Percentiles rank a stretch among this genome's conserved stretches.
Evolutionary conservation across 2,113 vertebrate genomes (phyloP).

Genomic region (Silurus asotus): DNA sequence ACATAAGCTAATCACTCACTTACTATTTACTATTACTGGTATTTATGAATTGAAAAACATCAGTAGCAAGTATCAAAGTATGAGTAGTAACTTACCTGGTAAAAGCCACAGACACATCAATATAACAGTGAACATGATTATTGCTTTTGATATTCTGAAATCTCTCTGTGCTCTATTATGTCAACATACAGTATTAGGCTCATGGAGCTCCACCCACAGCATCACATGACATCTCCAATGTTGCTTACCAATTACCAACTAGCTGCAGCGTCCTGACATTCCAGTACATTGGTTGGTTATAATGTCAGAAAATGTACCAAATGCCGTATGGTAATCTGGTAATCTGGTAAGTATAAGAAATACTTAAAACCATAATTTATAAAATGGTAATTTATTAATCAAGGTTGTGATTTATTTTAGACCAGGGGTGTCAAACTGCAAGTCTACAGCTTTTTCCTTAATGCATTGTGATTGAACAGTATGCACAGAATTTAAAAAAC

Average conservation of each 20-base stretch:
- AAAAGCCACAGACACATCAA: not conserved
- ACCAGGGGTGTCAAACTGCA: too few relatives aligned
- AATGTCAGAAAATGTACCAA: not conserved
- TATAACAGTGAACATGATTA: constrained; percentile 1
- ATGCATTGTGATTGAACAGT: too few relatives aligned
- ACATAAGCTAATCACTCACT: not conserved
- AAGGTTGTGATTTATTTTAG: too few relatives aligned
- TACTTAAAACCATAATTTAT: too few relatives aligned
- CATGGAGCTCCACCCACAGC: not conserved
- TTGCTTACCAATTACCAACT: not conserved
- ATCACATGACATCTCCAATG: not conserved
- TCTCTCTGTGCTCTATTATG: not conserved
- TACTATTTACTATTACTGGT: not conserved
- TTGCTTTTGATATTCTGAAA: too few relatives aligned
- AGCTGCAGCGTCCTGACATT: not conserved
- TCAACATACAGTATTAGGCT: not conserved
- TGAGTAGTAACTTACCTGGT: not conserved
- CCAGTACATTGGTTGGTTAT: not conserved
- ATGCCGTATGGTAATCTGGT: too few relatives aligned
- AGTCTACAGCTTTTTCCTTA: too few relatives aligned
- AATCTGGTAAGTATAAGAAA: too few relatives aligned
- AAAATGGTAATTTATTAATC: too few relatives aligned
- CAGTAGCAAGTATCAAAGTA: too few relatives aligned
- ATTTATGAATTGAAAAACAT: too few relatives aligned
- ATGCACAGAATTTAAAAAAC: too few relatives aligned